A percentile compares a stretch with the other conserved stretches of the same genome.
These are phyloP conservation scores for Gephyroberyx darwinii DNA, from an alignment of 2,797 vertebrate genomes.

Conservation along the genomic window DNA sequence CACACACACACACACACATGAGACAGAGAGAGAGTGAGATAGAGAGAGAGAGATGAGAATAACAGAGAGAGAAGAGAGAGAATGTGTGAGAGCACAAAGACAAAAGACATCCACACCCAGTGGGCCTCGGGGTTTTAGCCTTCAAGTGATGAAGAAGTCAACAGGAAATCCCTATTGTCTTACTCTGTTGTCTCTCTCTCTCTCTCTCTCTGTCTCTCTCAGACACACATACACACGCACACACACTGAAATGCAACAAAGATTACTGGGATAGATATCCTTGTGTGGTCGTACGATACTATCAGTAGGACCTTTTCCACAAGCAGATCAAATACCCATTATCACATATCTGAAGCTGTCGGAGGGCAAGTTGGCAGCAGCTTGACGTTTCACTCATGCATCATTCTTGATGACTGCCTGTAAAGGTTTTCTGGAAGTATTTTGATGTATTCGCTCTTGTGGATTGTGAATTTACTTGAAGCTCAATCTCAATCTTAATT, in stretches of 20 bases:
- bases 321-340: constrained; percentile 40
- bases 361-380: constrained; percentile 23
- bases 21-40: constrained; percentile 12
- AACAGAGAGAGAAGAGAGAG: constrained; percentile 3
- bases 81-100: neutral
- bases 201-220: constrained; percentile 1
- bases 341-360: constrained; percentile 38
- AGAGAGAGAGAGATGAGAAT: constrained; percentile 1
- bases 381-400: constrained; percentile 25
- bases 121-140: constrained; percentile 42
- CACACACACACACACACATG: neutral
- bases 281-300: constrained; percentile 31
- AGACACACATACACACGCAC: constrained; percentile 10
- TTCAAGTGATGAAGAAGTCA: constrained; percentile 56
- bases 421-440: neutral
- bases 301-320: constrained; percentile 30
- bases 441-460: constrained; percentile 11
- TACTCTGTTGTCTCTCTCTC: constrained; percentile 16
- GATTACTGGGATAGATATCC: constrained; percentile 28
- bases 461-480: neutral
- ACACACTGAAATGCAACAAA: constrained; percentile 41
- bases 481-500: neutral
- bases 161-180: constrained; percentile 50
- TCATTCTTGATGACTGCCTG: constrained; percentile 15
- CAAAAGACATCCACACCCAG: constrained; percentile 46